Conservation (phyloP, 2,888 invertebrate species). For the Ichneumon xanthorius region DNA sequence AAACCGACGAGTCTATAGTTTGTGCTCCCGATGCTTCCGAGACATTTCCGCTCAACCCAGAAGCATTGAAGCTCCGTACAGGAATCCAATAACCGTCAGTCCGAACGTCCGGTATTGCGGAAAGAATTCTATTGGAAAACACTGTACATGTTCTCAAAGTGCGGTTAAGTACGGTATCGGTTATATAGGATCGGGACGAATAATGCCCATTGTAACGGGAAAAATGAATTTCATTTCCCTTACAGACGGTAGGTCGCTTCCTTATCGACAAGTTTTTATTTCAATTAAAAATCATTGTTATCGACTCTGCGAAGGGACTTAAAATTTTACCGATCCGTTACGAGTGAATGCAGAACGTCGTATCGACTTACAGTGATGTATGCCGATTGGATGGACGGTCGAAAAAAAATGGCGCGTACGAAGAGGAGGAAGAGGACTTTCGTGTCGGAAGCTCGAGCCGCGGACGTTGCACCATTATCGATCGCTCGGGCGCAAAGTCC, state of each 20-base stretch:
- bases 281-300: too few species aligned
- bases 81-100: slow-evolving; percentile 6
- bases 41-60: background rate
- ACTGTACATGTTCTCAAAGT: background rate
- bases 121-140: background rate
- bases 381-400: background rate
- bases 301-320: background rate
- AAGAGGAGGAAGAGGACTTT: slow-evolving; percentile 43
- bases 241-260: too few species aligned
- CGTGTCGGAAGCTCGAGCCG: slow-evolving; percentile 67
- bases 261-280: too few species aligned
- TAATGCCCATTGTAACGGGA: background rate
- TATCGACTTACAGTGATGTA: background rate
- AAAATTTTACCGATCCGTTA: background rate
- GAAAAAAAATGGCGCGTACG: background rate
- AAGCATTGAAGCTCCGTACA: background rate
- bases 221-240: background rate
- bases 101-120: background rate
- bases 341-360: background rate
- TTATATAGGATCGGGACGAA: background rate
- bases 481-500: slow-evolving; percentile 70
- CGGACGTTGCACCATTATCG: slow-evolving; percentile 77
- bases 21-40: background rate
- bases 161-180: background rate
- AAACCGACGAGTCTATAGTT: background rate